Percentiles rank a stretch among this genome's conserved stretches.
These are phyloP conservation scores for Parotocinclus haroldoi DNA, from an alignment of 2,797 vertebrate genomes.

Conservation along the genomic window DNA sequence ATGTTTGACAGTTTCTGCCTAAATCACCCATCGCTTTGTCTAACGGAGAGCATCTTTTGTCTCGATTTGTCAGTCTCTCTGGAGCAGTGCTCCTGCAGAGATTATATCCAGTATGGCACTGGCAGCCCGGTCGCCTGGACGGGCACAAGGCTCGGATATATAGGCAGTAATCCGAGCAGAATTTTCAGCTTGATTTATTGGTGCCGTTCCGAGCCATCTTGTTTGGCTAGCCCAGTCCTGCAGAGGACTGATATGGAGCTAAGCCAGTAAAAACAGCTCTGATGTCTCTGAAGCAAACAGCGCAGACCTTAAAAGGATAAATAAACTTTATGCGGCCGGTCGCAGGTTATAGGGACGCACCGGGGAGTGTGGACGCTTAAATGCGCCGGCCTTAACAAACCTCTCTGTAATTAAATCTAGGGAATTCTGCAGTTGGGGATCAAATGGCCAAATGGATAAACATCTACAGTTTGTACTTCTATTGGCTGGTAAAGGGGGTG, in stretches of 20 bases:
- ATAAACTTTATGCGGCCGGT: conserved; percentile 54
- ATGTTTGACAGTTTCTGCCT: too few species aligned
- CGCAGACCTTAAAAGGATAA: conserved; percentile 59
- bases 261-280: conserved; percentile 53
- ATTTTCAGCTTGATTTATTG: conserved; percentile 62
- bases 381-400: conserved; percentile 14
- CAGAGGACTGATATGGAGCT: conserved; percentile 57
- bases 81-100: conserved; percentile 21
- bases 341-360: conserved; percentile 35
- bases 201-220: conserved; percentile 51
- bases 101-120: conserved; percentile 23
- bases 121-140: background rate
- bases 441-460: too few species aligned
- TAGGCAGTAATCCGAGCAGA: conserved; percentile 43
- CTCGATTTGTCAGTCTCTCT: conserved; percentile 13
- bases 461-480: too few species aligned
- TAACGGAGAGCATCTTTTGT: too few species aligned
- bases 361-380: conserved; percentile 20
- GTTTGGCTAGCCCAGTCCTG: conserved; percentile 58
- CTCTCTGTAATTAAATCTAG: background rate
- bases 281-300: conserved; percentile 50
- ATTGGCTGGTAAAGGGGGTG: too few species aligned
- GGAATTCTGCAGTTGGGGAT: too few species aligned
- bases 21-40: too few species aligned
- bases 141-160: conserved; percentile 56